A percentile compares a stretch with the other conserved stretches of the same genome.
Conservation (phyloP, 2,888 invertebrate genomes). For the Cephus sareptanus region DNA sequence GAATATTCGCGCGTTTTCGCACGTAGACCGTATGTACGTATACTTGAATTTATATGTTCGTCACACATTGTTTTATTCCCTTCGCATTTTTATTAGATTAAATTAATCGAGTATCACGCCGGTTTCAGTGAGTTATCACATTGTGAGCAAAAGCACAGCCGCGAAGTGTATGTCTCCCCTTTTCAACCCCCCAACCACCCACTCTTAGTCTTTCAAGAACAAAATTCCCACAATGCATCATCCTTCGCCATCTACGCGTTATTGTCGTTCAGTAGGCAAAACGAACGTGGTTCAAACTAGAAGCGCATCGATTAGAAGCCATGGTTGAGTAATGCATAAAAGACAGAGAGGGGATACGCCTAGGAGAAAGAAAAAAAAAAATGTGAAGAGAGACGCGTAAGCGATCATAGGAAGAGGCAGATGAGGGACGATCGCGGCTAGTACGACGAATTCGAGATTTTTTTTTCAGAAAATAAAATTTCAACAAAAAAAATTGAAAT, state of each 20-base stretch:
- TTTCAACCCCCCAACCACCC: neutral
- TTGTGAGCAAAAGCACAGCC: neutral
- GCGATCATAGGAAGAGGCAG: neutral
- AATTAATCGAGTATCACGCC: neutral
- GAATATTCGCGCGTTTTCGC: neutral
- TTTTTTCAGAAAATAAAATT: neutral
- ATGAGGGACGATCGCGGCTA: neutral
- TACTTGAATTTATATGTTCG: neutral
- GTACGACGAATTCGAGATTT: neutral
- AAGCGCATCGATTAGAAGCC: neutral
- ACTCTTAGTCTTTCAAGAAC: neutral
- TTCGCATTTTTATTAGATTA: neutral
- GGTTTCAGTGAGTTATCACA: neutral
- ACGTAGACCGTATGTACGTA: neutral
- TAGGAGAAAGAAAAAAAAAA: neutral
- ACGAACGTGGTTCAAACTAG: neutral
- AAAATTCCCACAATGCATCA: neutral
- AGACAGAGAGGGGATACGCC: neutral
- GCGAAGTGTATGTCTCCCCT: neutral
- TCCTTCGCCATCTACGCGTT: neutral
- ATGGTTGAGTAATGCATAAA: neutral
- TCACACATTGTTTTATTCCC: neutral
- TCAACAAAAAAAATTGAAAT: neutral
- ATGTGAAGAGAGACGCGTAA: neutral
- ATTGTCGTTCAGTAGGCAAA: neutral